Conservation (phyloP, 2,888 invertebrate species). For the Adineta ricciae region DNA sequence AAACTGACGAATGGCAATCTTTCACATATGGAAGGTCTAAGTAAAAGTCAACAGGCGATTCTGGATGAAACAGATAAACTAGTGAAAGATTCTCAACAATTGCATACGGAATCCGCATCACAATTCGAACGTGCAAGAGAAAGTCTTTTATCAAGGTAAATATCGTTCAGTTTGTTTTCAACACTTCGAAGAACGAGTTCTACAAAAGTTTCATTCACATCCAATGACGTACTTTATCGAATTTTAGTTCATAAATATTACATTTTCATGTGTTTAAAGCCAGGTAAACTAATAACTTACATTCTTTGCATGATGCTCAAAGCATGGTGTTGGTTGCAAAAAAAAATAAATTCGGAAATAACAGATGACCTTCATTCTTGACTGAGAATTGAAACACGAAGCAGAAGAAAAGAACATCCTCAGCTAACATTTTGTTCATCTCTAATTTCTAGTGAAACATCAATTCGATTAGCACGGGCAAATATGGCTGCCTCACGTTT, state of each 20-base stretch:
- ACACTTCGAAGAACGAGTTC: no score
- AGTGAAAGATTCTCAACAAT: constrained; percentile 14
- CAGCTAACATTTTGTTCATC: neutral
- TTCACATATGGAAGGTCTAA: neutral
- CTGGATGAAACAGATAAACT: neutral
- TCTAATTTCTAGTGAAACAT: neutral
- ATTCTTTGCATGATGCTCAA: neutral
- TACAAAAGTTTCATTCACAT: no score
- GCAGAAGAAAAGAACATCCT: neutral
- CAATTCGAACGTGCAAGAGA: constrained; percentile 22
- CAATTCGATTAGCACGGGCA: constrained; percentile 14
- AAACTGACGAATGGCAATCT: neutral
- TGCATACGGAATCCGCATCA: constrained; percentile 20
- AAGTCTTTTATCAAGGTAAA: constrained; percentile 8
- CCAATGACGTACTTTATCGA: neutral
- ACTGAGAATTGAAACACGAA: neutral
- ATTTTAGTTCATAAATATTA: neutral
- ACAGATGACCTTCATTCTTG: neutral
- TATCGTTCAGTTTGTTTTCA: no score
- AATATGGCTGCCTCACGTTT: neutral
- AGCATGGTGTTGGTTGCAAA: neutral
- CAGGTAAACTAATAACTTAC: neutral
- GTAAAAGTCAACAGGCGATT: neutral
- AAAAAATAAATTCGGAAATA: neutral
- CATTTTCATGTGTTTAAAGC: neutral